Conservation (phyloP, 1,140 invertebrate species). For the Papilio dardanus region DNA sequence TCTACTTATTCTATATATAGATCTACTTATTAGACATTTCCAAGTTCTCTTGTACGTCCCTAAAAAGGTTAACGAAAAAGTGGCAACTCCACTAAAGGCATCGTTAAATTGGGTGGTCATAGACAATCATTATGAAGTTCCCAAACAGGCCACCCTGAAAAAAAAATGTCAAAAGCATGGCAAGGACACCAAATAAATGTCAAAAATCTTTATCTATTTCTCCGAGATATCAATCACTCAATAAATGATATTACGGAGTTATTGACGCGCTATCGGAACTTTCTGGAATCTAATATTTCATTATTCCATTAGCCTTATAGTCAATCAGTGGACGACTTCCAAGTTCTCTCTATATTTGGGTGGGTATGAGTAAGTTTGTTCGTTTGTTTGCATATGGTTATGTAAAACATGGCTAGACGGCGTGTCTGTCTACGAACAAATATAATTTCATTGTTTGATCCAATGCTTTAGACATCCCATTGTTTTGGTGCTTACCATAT, state of each 20-base stretch:
- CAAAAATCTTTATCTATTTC: background rate
- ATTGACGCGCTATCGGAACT: background rate
- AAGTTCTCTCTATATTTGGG: background rate
- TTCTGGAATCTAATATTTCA: slow-evolving; percentile 9
- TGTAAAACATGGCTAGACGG: background rate
- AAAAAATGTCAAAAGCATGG: too few species aligned
- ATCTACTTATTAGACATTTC: too few species aligned
- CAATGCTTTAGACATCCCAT: background rate
- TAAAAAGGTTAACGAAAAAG: too few species aligned
- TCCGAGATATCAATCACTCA: background rate
- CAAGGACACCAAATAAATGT: too few species aligned
- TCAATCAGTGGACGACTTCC: background rate
- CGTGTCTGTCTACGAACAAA: background rate
- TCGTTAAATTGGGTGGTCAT: too few species aligned
- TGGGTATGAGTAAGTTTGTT: background rate
- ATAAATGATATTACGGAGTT: background rate
- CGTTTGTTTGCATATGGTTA: slow-evolving; percentile 7
- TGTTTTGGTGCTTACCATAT: background rate
- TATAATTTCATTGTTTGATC: background rate
- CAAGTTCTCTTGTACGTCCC: too few species aligned
- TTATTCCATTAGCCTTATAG: background rate
- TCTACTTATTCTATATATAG: too few species aligned
- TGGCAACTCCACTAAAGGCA: too few species aligned
- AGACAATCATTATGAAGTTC: too few species aligned
- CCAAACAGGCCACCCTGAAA: too few species aligned